Percentiles rank a stretch among this genome's conserved stretches.
Evolutionary conservation across 2,797 vertebrate species (phyloP).

Genomic region (Spheniscus humboldti): DNA sequence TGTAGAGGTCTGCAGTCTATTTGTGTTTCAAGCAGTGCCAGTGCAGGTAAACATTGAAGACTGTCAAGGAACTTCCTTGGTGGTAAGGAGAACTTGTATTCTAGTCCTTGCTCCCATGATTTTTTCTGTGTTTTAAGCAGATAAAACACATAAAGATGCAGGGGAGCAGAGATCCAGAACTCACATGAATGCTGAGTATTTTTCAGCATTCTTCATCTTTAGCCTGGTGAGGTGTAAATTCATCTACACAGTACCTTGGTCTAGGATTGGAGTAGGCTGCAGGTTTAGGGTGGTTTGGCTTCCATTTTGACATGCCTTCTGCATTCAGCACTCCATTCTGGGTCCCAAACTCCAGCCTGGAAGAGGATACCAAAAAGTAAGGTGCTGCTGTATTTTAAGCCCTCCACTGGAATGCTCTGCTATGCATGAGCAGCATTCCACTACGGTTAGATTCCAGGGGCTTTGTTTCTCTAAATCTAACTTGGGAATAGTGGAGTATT

Average conservation of each 20-base stretch:
- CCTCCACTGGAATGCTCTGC: not conserved
- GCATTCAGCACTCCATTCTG: not conserved
- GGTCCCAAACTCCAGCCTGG: not conserved
- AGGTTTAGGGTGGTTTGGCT: not conserved
- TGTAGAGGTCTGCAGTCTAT: too few relatives aligned
- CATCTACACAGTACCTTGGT: not conserved
- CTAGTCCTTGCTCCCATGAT: not conserved
- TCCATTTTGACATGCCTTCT: not conserved
- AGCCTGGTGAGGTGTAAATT: not conserved
- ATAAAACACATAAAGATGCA: not conserved
- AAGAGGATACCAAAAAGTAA: not conserved
- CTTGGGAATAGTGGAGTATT: not conserved
- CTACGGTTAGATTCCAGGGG: not conserved
- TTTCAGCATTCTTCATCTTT: not conserved
- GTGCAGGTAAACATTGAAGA: not conserved
- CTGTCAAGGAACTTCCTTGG: not conserved
- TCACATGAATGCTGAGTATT: not conserved
- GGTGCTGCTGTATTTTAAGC: not conserved
- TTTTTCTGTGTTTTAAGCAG: not conserved
- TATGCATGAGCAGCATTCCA: rapidly evolving
- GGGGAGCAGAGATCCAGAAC: not conserved
- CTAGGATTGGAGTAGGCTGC: not conserved
- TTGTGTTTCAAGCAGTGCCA: not conserved
- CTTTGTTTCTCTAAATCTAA: not conserved
- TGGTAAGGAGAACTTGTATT: not conserved